A percentile compares a stretch with the other conserved stretches of the same genome.
Evolutionary conservation across 2,797 vertebrate genomes (phyloP).

Genomic region (Sebastes jordani): DNA sequence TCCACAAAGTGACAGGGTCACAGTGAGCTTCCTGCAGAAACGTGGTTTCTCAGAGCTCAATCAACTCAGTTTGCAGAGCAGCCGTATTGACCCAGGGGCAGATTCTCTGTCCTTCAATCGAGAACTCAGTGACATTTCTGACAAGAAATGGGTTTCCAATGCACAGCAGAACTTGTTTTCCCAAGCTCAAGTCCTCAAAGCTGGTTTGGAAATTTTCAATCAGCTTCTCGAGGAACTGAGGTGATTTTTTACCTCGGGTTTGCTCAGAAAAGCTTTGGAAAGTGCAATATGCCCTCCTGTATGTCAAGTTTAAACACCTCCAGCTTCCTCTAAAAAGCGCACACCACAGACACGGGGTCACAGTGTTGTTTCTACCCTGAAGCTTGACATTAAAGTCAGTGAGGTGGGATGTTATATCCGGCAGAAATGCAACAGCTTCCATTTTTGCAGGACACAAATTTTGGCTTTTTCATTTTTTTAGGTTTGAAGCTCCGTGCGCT

Average conservation of each 20-base stretch:
- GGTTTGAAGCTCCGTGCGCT: not conserved
- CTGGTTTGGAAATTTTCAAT: not conserved
- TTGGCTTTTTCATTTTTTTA: not conserved
- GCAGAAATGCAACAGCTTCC: not conserved
- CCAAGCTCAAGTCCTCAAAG: not conserved
- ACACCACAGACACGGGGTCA: not conserved
- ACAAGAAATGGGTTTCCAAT: conserved; percentile 3
- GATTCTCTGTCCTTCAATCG: not conserved
- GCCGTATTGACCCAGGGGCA: not conserved
- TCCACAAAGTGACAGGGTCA: conserved; percentile 2
- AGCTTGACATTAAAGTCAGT: conserved; percentile 5
- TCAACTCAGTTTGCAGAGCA: conserved; percentile 1
- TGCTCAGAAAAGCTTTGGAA: not conserved
- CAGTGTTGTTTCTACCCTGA: not conserved
- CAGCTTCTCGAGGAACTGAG: not conserved
- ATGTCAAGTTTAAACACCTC: conserved; percentile 6
- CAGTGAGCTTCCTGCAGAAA: not conserved
- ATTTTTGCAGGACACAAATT: not conserved
- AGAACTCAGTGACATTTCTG: not conserved
- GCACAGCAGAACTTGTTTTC: not conserved
- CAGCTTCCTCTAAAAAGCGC: not conserved
- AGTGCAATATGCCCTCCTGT: not conserved
- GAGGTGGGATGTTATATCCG: not conserved
- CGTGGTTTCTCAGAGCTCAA: not conserved
- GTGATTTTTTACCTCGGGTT: not conserved